Evolutionary conservation across 1,140 invertebrate species (phyloP), one percentile per base, ranked within the genome.

Genomic region (Megalopta genalis): DNA sequence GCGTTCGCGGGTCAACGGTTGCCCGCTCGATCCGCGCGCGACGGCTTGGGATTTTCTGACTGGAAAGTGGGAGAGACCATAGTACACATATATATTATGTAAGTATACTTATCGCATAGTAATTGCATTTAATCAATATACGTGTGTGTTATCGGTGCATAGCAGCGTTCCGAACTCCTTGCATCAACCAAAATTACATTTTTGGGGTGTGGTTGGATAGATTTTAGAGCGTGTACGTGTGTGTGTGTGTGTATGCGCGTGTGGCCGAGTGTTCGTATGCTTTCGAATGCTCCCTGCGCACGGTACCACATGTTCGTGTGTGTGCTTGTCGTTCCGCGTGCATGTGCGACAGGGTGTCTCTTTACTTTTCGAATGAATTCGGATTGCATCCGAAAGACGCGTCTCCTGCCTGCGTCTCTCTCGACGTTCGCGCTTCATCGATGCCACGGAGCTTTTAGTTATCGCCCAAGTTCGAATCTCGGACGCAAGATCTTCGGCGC

Each of bases 21-120:
- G 60, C n/a, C 80, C 79, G 49, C 80, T 39, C 74, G 83, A 89
- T 88, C 89, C 75, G 80, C 80, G 71, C 79, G 79, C 80, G 80
- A 60, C 83, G 73, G n/a, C 64, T 70, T 75, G 75, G 84, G 84
- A 64, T 84, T 74, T 73, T 42, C 63, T 88, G 90, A 89, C 91
- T 89, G 91, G 91, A 90, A 86, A 93, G 92, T 93, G 92, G 92
- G 92, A 93, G 92, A 93, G 92, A 93, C 92, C 92, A 93, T 93
- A 93, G 91, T 93, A 92, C 91, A 93, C 92, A 93, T 93, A 92
- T 92, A 92, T 92, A 91, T 92, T 91, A 92, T 90, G 90, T 93
- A 92, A 92, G 88, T 92, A 92, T 92, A 93, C 90, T 92, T 92
- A 92, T 93, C 91, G 90, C 91, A 89, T 93, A 92, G 90, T 92